phyloP scores from a whole-genome alignment of 1,140 invertebrate genomes.

The Neomicropteryx cornuta region DNA sequence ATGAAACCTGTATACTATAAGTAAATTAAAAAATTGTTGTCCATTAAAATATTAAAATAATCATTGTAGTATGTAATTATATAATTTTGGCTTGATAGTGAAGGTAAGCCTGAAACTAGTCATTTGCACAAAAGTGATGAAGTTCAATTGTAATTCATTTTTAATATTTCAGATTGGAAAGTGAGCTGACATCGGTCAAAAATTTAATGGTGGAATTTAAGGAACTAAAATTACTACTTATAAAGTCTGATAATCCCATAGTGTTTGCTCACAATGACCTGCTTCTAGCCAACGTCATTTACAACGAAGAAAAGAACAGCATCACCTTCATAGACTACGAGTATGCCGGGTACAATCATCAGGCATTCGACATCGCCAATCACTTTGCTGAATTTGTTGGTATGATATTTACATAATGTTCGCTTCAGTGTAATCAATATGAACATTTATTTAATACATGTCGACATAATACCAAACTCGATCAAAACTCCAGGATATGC shows the following conservation, averaged over 20 bases:
- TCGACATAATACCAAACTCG: too few species aligned
- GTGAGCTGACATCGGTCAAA: conserved; percentile 51
- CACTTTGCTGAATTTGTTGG: conserved; percentile 97
- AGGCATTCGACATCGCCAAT: conserved; percentile 94
- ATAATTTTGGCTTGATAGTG: too few species aligned
- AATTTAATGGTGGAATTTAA: conserved; percentile 59
- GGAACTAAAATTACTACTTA: conserved; percentile 53
- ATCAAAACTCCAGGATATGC: too few species aligned
- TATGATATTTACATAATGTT: conserved; percentile 29
- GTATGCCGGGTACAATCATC: conserved; percentile 89
- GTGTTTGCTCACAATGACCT: conserved; percentile 98
- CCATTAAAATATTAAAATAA: too few species aligned
- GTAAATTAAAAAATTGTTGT: too few species aligned
- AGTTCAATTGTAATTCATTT: conserved; percentile 9
- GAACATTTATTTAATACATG: too few species aligned
- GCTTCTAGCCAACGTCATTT: conserved; percentile 87
- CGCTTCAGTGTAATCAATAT: too few species aligned
- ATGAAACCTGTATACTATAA: too few species aligned
- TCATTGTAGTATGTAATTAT: too few species aligned
- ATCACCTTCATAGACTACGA: conserved; percentile 97
- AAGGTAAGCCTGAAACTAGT: too few species aligned
- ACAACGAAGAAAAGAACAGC: conserved; percentile 54
- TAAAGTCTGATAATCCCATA: conserved; percentile 59
- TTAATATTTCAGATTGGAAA: conserved; percentile 51
- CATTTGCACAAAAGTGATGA: neutral